Evolutionary conservation across 2,888 invertebrate genomes (phyloP), one percentile per base, ranked within the genome.

Genomic region (Brassicogethes aeneus): DNA sequence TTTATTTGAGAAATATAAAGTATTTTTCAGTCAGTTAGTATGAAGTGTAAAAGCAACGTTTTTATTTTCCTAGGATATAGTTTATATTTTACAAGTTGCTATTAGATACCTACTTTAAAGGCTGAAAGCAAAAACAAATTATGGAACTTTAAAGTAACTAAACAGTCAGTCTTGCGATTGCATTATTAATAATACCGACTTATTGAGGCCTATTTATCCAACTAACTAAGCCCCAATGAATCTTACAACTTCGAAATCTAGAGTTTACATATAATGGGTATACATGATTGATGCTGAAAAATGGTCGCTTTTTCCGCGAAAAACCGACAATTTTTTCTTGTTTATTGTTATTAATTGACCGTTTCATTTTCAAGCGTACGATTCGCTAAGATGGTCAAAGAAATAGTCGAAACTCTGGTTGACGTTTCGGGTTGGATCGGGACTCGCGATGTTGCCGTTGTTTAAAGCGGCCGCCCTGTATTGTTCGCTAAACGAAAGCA

Each of bases 401-500:
- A 77, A 70, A 65, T 75, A 77, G 64, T 73, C 76, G 64, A 78
- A 73, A 69, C 68, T 72, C 70, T 62, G 72, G 70, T 70, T 74
- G 66, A 65, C 65, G 65, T 71, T 69, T 41, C 45, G 40, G 31
- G 49, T 47, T 35, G 46, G 45, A 39, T 52, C 53, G 17, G 57
- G 56, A 46, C 70, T 72, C 68, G 68, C 67, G 55, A 72, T 43
- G 51, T 64, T 64, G 53, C 64, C 66, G n/a, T n/a, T n/a, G 55
- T 67, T 65, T 48, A 69, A 72, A 66, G 68, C 67, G 51, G 57
- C 63, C 47, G 63, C 62, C 50, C 66, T 71, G 70, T 78, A 78
- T 70, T 79, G 78, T 70, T 75, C 76, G 68, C 76, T 76, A 74
- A 82, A 82, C 74, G 81, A 80, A 69, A 80, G 75, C 73, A 82